Conservation (phyloP, 2,797 vertebrate species). For the Cossypha polioptera region DNA sequence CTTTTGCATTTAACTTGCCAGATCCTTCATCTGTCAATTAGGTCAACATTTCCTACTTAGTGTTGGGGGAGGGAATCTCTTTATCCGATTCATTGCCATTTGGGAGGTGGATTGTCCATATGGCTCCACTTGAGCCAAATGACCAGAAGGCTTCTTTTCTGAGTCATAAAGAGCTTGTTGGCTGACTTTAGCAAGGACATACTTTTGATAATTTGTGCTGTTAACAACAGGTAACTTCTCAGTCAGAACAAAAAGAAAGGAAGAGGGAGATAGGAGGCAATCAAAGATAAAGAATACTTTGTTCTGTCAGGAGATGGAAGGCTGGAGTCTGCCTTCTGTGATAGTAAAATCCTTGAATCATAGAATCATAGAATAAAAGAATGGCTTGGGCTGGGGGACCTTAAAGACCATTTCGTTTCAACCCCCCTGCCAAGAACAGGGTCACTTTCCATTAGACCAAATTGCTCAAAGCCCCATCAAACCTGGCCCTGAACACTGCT, state of each 20-base stretch:
- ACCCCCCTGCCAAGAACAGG: neutral
- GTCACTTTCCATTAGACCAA: neutral
- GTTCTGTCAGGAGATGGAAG: neutral
- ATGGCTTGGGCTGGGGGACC: neutral
- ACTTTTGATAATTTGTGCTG: neutral
- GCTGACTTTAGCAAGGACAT: constrained; percentile 36
- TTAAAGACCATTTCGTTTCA: neutral
- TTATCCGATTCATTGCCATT: neutral
- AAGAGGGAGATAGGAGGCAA: neutral
- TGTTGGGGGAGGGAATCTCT: neutral
- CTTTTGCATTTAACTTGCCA: neutral
- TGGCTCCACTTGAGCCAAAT: constrained; percentile 39
- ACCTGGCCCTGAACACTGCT: neutral
- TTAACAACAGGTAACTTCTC: neutral
- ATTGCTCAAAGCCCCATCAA: neutral
- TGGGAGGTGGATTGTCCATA: constrained; percentile 25
- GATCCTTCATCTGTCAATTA: neutral
- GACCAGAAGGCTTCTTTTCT: constrained; percentile 21
- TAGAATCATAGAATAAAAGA: no score
- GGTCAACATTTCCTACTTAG: neutral
- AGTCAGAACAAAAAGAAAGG: neutral
- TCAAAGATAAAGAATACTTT: neutral
- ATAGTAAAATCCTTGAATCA: neutral
- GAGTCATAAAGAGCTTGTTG: constrained; percentile 47
- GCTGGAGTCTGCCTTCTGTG: neutral